A percentile compares a stretch with the other conserved stretches of the same genome.
These are phyloP conservation scores for Phalacrocorax carbo DNA, from an alignment of 2,113 vertebrate genomes.

Conservation along the genomic window DNA sequence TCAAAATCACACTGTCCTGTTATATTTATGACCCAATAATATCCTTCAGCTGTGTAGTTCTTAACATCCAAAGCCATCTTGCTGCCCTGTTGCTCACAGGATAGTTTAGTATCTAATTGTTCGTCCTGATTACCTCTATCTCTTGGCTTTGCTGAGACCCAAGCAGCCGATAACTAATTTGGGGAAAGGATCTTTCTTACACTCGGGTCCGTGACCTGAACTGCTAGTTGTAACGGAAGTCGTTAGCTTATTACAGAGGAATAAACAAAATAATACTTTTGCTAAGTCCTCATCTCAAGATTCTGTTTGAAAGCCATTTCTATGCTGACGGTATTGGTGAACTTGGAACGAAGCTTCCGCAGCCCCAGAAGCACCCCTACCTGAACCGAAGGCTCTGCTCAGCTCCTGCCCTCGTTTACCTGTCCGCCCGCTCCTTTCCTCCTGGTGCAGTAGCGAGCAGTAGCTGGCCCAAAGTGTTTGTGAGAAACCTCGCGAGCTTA, in stretches of 20 bases:
- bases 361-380: background rate
- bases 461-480: background rate
- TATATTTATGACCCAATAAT: constrained; percentile 29
- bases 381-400: background rate
- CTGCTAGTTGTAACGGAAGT: background rate
- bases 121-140: background rate
- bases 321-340: background rate
- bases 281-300: background rate
- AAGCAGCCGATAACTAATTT: background rate
- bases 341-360: background rate
- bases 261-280: background rate
- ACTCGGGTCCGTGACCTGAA: background rate
- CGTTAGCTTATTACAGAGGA: background rate
- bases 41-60: background rate
- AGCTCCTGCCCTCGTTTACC: background rate
- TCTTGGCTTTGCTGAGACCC: background rate
- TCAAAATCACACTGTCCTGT: background rate
- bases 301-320: background rate
- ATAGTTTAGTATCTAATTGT: background rate
- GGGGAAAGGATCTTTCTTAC: background rate
- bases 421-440: background rate
- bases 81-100: background rate
- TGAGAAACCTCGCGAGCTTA: background rate
- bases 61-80: background rate
- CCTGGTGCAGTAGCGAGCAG: accelerated